These are phyloP conservation scores for Allobates femoralis DNA, from an alignment of 2,797 vertebrate genomes.

Conservation along the genomic window DNA sequence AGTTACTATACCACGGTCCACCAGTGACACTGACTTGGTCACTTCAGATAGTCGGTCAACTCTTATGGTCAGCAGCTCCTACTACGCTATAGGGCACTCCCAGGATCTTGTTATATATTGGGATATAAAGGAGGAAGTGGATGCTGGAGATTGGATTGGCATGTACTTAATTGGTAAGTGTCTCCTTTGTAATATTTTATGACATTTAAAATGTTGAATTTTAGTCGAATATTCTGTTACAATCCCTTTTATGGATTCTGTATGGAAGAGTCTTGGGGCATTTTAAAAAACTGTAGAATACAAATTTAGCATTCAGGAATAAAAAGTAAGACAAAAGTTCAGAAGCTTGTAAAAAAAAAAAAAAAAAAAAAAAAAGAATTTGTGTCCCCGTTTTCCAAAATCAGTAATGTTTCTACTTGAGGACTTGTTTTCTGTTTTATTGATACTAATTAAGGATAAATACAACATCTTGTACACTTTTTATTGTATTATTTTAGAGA, in stretches of 20 bases:
- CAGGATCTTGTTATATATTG: constrained; percentile 92
- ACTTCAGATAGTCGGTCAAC: constrained; percentile 92
- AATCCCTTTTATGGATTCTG: neutral
- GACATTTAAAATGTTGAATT: neutral
- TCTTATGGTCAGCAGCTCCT: constrained; percentile 89
- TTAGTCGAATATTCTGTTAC: neutral
- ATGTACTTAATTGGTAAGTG: constrained; percentile 95
- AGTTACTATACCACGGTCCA: constrained; percentile 86
- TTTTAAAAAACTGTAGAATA: no score
- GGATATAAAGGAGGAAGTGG: constrained; percentile 98
- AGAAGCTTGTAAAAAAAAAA: no score
- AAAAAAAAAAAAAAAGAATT: no score
- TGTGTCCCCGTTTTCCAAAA: no score
- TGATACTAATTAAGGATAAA: no score
- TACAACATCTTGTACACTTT: no score
- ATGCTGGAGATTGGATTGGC: constrained; percentile 97
- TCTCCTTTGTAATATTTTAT: neutral
- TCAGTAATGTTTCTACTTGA: no score
- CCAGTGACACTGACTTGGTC: constrained; percentile 93
- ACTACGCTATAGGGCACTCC: constrained; percentile 89
- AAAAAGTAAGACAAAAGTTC: no score
- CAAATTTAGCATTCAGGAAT: neutral
- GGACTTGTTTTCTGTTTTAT: no score
- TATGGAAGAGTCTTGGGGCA: neutral
- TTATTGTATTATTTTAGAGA: no score